Conservation (phyloP, 2,888 invertebrate species). For the Cheiracanthium punctorium region DNA sequence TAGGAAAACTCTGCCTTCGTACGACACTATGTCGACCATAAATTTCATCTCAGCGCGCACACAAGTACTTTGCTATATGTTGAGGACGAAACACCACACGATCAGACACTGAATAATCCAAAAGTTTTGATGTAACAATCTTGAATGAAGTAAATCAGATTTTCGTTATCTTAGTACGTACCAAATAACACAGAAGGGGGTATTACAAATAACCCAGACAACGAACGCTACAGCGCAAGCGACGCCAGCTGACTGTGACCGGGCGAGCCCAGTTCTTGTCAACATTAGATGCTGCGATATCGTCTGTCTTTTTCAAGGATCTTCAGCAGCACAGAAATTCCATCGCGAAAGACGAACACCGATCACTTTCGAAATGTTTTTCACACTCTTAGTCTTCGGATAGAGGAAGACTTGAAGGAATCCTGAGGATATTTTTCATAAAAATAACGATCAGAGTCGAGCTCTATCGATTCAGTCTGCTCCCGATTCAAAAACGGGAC, state of each 20-base stretch:
- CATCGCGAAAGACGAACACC: not conserved
- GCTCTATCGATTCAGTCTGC: constrained; percentile 66
- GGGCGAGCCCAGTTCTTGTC: constrained; percentile 69
- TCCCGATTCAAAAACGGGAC: constrained; percentile 57
- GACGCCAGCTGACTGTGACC: constrained; percentile 69
- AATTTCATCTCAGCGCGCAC: constrained; percentile 57
- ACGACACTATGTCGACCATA: constrained; percentile 45
- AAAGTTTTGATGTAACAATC: constrained; percentile 7
- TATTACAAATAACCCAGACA: constrained; percentile 48
- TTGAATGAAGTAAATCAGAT: not conserved
- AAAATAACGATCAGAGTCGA: constrained; percentile 45
- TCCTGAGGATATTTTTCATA: constrained; percentile 34
- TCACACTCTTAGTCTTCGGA: constrained; percentile 23
- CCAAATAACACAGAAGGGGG: constrained; percentile 16
- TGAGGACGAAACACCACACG: not conserved
- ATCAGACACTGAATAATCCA: constrained; percentile 34
- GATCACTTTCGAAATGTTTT: not conserved
- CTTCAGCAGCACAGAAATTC: constrained; percentile 1
- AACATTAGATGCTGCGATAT: constrained; percentile 64
- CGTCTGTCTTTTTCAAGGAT: constrained; percentile 36
- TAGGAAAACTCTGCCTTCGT: constrained; percentile 48
- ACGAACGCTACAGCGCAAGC: constrained; percentile 51
- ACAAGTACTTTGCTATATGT: constrained; percentile 18
- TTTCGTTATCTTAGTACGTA: not conserved
- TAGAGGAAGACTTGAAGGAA: constrained; percentile 30